Evolutionary conservation across 2,113 vertebrate genomes (phyloP), one percentile per base, ranked within the genome.

Genomic region (Psilopsiagon aurifrons): DNA sequence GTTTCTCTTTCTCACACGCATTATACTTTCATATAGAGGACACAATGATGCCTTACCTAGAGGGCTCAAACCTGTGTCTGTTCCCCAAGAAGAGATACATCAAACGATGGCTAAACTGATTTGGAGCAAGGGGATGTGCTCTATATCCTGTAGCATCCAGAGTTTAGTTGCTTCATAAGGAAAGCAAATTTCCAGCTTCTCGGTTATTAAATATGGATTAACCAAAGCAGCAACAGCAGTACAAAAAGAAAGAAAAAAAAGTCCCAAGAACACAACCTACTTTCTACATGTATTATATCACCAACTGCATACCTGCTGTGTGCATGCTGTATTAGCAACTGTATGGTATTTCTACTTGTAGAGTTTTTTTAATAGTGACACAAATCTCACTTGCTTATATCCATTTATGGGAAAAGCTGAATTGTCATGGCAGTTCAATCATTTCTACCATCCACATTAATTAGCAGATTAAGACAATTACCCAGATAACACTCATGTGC

Each of bases 401-500:
- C 17, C 9, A 19, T 76, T 76, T 51, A 49, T 4, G 2, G 39
- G 18, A 63, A 66, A 59, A 73, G 15, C 25, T 43, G n/a, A 73
- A 67, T n/a, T 81, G 22, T 64, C 29, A 23, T 41, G 25, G 9
- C 70, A n/a, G 1, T 41, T 67, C 33, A 9, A 1, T 5, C 7
- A 17, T 77, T 77, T 67, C 68, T 46, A 49, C 17, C 24, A 46
- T 62, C 4, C 19, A 11, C 10, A 12, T 81, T 86, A 57, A 54
- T 7, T 8, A 52, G 20, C 11, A 46, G 74, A 44, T 83, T 35
- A 52, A 66, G 39, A 46, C 54, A 37, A 19, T 27, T n/a, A 35
- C 4, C 22, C 14, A n/a, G 31, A 9, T 31, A 60, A 27, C 1
- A 23, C 43, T 79, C 31, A 11, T 0, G 0, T 27, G 25, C 13